phyloP scores from a whole-genome alignment of 2,888 invertebrate genomes.

The Lymantria monacha region DNA sequence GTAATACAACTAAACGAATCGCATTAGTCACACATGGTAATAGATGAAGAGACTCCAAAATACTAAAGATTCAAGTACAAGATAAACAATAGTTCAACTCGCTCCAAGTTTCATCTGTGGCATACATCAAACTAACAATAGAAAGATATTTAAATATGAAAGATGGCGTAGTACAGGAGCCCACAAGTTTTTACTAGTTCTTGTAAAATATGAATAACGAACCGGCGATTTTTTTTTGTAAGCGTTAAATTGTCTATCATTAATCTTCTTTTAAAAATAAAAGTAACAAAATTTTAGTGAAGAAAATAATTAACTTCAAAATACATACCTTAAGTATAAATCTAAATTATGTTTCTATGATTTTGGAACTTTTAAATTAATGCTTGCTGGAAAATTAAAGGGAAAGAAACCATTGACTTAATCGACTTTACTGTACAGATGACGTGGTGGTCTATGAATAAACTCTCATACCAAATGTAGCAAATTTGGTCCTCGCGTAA shows the following conservation, averaged over 20 bases:
- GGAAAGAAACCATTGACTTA: too few species aligned
- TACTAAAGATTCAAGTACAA: conserved; percentile 23
- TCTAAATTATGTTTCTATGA: too few species aligned
- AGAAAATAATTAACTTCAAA: too few species aligned
- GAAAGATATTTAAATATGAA: conserved; percentile 67
- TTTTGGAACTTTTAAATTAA: too few species aligned
- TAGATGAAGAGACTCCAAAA: conserved; percentile 10
- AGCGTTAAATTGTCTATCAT: conserved; percentile 24
- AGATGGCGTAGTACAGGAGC: conserved; percentile 69
- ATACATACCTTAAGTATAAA: too few species aligned
- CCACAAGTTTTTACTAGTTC: conserved; percentile 46
- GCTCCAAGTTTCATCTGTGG: conserved; percentile 35
- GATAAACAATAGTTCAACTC: conserved; percentile 29
- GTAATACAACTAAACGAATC: conserved; percentile 3
- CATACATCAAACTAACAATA: conserved; percentile 55
- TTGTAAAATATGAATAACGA: conserved; percentile 32
- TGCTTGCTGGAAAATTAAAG: too few species aligned
- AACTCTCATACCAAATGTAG: too few species aligned
- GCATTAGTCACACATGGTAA: conserved; percentile 4
- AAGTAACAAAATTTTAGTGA: too few species aligned
- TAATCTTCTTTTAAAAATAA: conserved; percentile 21
- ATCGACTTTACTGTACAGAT: too few species aligned
- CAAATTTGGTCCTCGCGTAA: too few species aligned
- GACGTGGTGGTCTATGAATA: too few species aligned
- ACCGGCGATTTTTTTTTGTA: conserved; percentile 35